Base-by-base conservation (phyloP, 2,797 vertebrate species). In the Picus viridis region DNA sequence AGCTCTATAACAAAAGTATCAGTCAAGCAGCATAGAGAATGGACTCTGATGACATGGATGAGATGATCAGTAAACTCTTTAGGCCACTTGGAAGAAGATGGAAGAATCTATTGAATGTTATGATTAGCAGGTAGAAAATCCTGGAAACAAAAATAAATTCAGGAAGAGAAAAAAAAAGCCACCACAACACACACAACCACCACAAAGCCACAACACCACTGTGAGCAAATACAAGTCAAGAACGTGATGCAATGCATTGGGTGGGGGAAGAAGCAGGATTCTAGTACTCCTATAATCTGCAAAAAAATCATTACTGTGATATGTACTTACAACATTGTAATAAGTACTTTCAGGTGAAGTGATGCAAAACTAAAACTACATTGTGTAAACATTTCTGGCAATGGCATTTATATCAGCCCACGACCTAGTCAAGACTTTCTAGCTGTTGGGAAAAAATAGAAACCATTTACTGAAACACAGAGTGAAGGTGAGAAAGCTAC, bases 51-150 rank as follows among this genome's bases (percentile, higher is more conserved):
- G 9, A 79, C 3, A 13, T 1, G 2, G 30, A 24, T n/a, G n/a
- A 72, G 18, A 71, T 10, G 19, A 89, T 16, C n/a, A 80, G 12
- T 30, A 39, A 92, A 53, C 10, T 56, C 57, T 27, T 10, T 64
- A 26, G 34, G 17, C 9, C 36, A 59, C 0, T 0, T 16, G 9
- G 20, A 68, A 64, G 32, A 78, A 2, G 5, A 49, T 12, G 5
- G 32, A 73, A 73, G 2, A 76, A 62, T 15, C 32, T 47, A 56
- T 23, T 86, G 7, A 72, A 63, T 6, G 8, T 47, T 70, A 67
- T 3, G 2, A 56, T 67, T 2, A 63, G 14, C 22, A 43, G 24
- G 17, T 7, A 88, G 41, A 81, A 73, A 71, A 64, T 12, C 65
- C 29, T 68, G 30, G 29, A 51, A 80, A 72, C 30, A 54, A 43